Evolutionary conservation across 2,113 vertebrate genomes (phyloP).

Genomic region (Rhagologus leucostigma): DNA sequence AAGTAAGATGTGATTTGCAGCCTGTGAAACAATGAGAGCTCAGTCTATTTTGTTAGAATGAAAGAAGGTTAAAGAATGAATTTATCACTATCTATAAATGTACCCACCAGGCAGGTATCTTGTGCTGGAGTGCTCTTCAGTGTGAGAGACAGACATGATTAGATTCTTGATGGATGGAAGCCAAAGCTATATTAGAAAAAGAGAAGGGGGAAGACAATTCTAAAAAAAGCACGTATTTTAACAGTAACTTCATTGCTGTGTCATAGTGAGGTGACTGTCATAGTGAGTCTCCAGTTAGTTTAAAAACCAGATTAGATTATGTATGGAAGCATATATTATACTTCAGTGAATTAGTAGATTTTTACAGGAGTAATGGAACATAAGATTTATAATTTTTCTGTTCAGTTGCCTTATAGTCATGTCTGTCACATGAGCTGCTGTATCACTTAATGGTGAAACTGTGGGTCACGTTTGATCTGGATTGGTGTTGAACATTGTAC

Average conservation of each 20-base stretch:
- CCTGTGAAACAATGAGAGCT: not conserved
- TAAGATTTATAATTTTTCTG: not conserved
- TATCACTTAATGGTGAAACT: not conserved
- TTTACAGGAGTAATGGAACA: not conserved
- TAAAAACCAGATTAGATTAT: not conserved
- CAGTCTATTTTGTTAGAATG: not conserved
- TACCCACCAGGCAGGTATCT: not conserved
- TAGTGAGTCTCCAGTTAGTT: not conserved
- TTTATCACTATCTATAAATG: conserved; percentile 34
- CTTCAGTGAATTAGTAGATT: not conserved
- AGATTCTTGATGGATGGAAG: not conserved
- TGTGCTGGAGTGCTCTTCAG: not conserved
- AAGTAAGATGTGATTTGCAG: not conserved
- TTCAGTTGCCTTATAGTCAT: not conserved
- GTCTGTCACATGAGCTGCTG: not conserved
- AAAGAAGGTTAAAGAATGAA: not conserved
- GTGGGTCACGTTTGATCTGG: not conserved
- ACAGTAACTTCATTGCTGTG: not conserved
- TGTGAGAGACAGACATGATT: not conserved
- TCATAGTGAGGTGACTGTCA: not conserved
- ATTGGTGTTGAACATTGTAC: not conserved
- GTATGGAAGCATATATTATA: not conserved
- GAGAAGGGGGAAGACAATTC: not conserved
- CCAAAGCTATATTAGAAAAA: not conserved
- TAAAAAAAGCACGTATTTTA: not conserved